Base-by-base conservation (phyloP, 2,797 vertebrate species). In the Cheirogaleus major region DNA sequence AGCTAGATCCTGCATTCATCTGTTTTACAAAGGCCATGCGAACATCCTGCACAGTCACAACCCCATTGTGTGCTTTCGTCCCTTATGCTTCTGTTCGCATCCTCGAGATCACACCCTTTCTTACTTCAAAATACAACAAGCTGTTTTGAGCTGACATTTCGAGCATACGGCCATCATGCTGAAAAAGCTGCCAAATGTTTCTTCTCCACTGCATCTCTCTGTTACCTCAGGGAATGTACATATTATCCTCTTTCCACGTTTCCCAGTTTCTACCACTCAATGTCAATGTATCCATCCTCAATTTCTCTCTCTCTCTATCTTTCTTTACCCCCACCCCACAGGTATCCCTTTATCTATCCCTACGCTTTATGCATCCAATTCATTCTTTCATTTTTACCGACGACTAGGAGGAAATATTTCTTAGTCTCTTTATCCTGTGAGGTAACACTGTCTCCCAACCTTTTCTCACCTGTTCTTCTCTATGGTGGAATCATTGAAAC, bases 111-210 rank as follows among this genome's bases (percentile, higher is more conserved):
- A 80, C 85, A 89, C 63, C 32, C 95, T 86, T 72, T 85, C 73
- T 88, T 82, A 27, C 76, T 95, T 97, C 93, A 95, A 97, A 97
- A 96, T 1, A 94, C 43, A 96, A 50, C 91, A 95, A 96, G 96
- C 95, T 98, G 97, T 65, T 92, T 86, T 1, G 43, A 92, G 86
- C 91, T 97, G 97, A 97, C 97, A 96, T 97, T 97, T 96, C 32
- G 2, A 93, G 76, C 95, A 93, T 38, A 89, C 30, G 18, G 94
- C 79, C 96, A 95, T 94, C 52, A 30, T 41, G 63, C 86, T 63
- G 65, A 89, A 81, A 38, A 93, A 93, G 72, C 96, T 96, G 83
- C 96, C 94, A 97, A 95, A 78, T 87, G 93, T 65, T 92, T 92
- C 89, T 48, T 93, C 50, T 85, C 82, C 27, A 1, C 18, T 70